Base-by-base conservation (phyloP, 35 echinoderm and acorn worm genomes). In the Apostichopus californicus region DNA sequence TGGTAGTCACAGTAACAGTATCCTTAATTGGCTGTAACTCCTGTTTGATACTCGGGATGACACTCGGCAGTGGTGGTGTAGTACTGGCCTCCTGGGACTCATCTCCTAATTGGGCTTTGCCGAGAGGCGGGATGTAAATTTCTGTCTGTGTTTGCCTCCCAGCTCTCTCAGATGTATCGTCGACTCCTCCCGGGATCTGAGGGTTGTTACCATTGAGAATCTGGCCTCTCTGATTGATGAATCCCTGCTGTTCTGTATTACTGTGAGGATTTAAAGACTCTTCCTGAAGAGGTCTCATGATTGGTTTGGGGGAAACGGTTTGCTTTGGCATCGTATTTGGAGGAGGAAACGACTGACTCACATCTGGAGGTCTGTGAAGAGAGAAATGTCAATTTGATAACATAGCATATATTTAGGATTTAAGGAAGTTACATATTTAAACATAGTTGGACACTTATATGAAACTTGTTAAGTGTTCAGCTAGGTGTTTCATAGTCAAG, bases 101-200 rank as follows among this genome's bases (percentile, higher is more conserved):
- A n/a, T 17, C 15, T 58, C 20, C 81, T 56, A n/a, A n/a, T n/a
- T 84, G 81, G 13, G 10, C 58, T 56, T 59, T 85, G 6, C 81
- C 81, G 6, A 17, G 17, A 53, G 88, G 83, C 13, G 95, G 95
- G 77, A 96, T 96, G 81, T 96, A 96, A 28, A 96, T 96, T 70
- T 96, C 92, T 9, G 92, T 92, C 25, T 83, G 68, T 46, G 87
- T 13, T 24, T 56, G 81, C 54, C 24, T 85, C 18, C 55, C 81
- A 46, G 34, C 34, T 46, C 20, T 85, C 1, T 85, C 81, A 21
- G 52, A 17, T 85, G 81, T 12, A 22, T 85, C 58, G 12, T 12
- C 58, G 4, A 5, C 56, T 14, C 11, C 14, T 9, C 34, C 55
- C 5, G 81, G 13, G 7, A 21, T 52, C 13, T 75, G 71, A 75